phyloP scores from a whole-genome alignment of 2,113 vertebrate genomes.

The Rhinolophus ferrumequinum region DNA sequence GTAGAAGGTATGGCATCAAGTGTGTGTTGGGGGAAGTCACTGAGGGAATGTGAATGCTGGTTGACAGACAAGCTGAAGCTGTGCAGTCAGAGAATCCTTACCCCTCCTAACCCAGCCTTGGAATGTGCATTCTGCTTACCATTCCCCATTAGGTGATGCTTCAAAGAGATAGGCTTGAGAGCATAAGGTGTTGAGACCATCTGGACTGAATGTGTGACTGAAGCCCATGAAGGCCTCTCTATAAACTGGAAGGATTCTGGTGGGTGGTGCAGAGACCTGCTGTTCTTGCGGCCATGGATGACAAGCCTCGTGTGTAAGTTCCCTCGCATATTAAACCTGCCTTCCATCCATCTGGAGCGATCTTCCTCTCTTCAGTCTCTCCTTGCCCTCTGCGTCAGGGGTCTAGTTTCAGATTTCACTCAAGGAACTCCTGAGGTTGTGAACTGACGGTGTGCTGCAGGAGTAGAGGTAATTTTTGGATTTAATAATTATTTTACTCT shows the following conservation, averaged over 20 bases:
- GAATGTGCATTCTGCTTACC: neutral
- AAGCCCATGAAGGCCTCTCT: neutral
- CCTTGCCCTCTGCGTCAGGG: neutral
- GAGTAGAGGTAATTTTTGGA: neutral
- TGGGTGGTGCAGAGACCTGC: neutral
- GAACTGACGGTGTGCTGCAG: neutral
- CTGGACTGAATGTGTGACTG: neutral
- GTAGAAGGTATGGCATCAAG: neutral
- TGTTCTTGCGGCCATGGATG: rapidly evolving
- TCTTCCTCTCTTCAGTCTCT: no score
- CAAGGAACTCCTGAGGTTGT: neutral
- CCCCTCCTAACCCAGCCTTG: no score
- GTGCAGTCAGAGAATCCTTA: neutral
- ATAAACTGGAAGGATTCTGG: neutral
- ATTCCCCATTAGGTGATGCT: neutral
- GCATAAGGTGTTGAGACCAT: neutral
- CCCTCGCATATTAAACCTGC: neutral
- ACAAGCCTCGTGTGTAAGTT: neutral
- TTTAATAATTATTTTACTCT: neutral
- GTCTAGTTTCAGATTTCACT: neutral
- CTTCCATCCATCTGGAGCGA: neutral
- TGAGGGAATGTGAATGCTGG: neutral
- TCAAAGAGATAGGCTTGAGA: neutral
- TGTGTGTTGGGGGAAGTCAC: neutral
- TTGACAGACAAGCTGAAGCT: neutral